These are phyloP conservation scores for Apis laboriosa DNA, from an alignment of 1,140 invertebrate species.

Conservation along the genomic window DNA sequence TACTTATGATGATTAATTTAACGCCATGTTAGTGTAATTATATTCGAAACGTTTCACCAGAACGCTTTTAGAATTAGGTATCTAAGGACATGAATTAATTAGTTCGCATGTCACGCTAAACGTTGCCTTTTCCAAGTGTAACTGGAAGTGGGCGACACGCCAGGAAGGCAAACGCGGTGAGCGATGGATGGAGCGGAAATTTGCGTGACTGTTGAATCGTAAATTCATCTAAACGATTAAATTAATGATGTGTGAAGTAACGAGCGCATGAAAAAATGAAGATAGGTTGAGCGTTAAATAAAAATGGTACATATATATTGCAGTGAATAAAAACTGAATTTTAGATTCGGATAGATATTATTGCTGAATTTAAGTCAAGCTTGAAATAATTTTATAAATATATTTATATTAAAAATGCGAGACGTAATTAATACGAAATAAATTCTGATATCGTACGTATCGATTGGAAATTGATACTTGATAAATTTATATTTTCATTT, in stretches of 20 bases:
- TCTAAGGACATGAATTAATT: constrained; percentile 16
- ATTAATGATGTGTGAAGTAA: not conserved
- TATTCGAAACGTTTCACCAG: not conserved
- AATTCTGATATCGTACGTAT: too few relatives aligned
- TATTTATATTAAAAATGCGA: not conserved
- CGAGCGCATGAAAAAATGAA: not conserved
- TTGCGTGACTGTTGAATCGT: not conserved
- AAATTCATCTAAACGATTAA: not conserved
- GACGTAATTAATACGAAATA: too few relatives aligned
- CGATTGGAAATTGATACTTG: too few relatives aligned
- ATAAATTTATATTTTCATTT: too few relatives aligned
- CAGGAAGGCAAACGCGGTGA: not conserved
- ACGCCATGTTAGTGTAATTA: not conserved
- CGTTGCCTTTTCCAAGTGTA: not conserved
- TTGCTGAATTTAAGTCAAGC: not conserved
- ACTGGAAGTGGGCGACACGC: not conserved
- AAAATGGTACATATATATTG: not conserved
- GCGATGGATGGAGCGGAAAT: constrained; percentile 8
- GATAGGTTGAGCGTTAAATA: not conserved
- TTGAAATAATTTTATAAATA: not conserved
- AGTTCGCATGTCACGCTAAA: not conserved
- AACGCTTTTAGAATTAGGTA: not conserved
- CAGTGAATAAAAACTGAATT: not conserved
- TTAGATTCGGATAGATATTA: not conserved
- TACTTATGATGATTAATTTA: not conserved